These are phyloP conservation scores for Siniperca knerii DNA, from an alignment of 2,113 vertebrate species.

Conservation along the genomic window DNA sequence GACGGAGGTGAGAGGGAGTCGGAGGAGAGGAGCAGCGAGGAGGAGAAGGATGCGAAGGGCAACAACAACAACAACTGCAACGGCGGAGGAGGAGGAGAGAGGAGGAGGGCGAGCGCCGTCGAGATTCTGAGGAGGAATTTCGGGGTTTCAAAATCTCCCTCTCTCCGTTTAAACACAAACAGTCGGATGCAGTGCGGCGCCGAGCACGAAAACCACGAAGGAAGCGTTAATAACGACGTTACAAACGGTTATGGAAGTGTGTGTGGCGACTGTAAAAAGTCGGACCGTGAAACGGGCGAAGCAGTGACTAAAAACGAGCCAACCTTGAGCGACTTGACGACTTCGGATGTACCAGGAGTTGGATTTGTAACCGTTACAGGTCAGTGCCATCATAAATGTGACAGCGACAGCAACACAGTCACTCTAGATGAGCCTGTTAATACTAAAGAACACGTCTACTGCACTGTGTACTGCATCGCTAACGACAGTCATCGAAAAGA, in stretches of 20 bases:
- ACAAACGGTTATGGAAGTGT: slow-evolving; percentile 15
- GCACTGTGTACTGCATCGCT: slow-evolving; percentile 89
- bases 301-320: slow-evolving; percentile 55
- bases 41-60: slow-evolving; percentile 68
- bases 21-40: slow-evolving; percentile 47
- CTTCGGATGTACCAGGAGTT: slow-evolving; percentile 38
- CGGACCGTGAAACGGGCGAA: slow-evolving; percentile 46
- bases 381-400: slow-evolving; percentile 13
- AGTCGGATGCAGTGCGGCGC: slow-evolving; percentile 50
- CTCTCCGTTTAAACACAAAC: slow-evolving; percentile 9
- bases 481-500: slow-evolving; percentile 74
- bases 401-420: slow-evolving; percentile 22
- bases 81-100: slow-evolving; percentile 61
- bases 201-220: slow-evolving; percentile 35
- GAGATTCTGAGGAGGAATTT: slow-evolving; percentile 80
- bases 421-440: slow-evolving; percentile 23
- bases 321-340: slow-evolving; percentile 33
- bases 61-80: slow-evolving; percentile 79
- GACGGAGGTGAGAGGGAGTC: slow-evolving; percentile 41
- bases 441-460: slow-evolving; percentile 87
- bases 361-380: slow-evolving; percentile 30
- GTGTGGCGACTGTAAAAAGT: slow-evolving; percentile 43
- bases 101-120: slow-evolving; percentile 71
- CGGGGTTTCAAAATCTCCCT: slow-evolving; percentile 63
- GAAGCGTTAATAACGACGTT: background rate